These are phyloP conservation scores for Zelostemma sp. DNA, from an alignment of 1,140 invertebrate genomes.

Conservation along the genomic window DNA sequence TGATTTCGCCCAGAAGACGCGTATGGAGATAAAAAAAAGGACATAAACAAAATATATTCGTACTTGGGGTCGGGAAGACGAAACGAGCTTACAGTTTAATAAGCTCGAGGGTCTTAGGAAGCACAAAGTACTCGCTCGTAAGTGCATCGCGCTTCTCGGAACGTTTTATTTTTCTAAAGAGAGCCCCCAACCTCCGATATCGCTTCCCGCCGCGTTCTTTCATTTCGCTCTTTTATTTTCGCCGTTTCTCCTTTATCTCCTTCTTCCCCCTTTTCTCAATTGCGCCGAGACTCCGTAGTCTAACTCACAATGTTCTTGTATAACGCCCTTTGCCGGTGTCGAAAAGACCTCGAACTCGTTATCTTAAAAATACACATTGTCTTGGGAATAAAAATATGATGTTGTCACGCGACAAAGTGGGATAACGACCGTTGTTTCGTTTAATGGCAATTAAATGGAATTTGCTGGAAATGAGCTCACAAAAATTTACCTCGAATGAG, in stretches of 20 bases:
- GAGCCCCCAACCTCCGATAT: not conserved
- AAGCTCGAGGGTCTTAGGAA: slow-evolving; percentile 50
- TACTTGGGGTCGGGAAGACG: slow-evolving; percentile 45
- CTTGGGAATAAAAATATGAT: slow-evolving; percentile 7
- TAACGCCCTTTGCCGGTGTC: slow-evolving; percentile 19
- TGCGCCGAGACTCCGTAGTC: slow-evolving; percentile 6
- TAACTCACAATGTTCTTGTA: slow-evolving; percentile 13
- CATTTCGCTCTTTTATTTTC: slow-evolving; percentile 27
- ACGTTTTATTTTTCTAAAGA: slow-evolving; percentile 36
- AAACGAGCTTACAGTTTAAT: slow-evolving; percentile 55
- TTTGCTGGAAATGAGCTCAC: too few relatives aligned
- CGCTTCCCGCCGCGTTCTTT: slow-evolving; percentile 15
- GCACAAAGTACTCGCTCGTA: slow-evolving; percentile 42
- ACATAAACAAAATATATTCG: slow-evolving; percentile 16
- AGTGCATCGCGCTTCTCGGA: slow-evolving; percentile 40
- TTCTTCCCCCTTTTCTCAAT: slow-evolving; percentile 9
- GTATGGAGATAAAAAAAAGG: not conserved
- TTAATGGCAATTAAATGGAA: not conserved
- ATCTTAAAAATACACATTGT: slow-evolving; percentile 8
- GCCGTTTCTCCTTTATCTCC: slow-evolving; percentile 11
- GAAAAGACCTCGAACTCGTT: slow-evolving; percentile 26
- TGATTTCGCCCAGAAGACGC: too few relatives aligned
- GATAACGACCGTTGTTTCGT: not conserved
- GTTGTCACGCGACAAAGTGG: not conserved
- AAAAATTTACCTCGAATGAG: too few relatives aligned